Evolutionary conservation across 2,797 vertebrate species (phyloP), one percentile per base, ranked within the genome.

Genomic region (Anabacerthia variegaticeps): DNA sequence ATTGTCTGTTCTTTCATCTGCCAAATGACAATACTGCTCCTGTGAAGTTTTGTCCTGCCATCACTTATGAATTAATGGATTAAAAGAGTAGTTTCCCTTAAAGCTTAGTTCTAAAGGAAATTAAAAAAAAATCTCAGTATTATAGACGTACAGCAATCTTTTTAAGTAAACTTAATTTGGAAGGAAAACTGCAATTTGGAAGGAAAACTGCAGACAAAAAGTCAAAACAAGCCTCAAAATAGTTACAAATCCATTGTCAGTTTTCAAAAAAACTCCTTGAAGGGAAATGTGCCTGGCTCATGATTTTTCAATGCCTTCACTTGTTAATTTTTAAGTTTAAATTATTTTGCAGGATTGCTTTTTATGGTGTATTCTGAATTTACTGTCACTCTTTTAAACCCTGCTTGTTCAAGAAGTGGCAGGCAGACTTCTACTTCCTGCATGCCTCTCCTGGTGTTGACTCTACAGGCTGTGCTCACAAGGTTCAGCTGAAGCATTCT

Each of bases 121-220:
- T 44, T 24, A 54, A 4, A 39, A 39, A 39, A 39, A 39, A 39
- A 39, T 39, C 6, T 22, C 18, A 46, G 20, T 37, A 73, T 30
- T 52, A 37, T 7, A 62, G 9, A 62, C 11, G 8, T 2, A 32
- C 26, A 61, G 9, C 23, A 56, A 39, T n/a, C 5, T n/a, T 59
- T 69, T 41, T 0, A 51, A 75, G 30, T 12, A 56, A 55, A 20
- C 0, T n/a, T 12, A 36, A 21, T 48, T n/a, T 66, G 9, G 20
- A 36, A 62, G 9, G 10, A 34, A 78, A 84, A 75, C 4, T 7
- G 24, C 37, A 36, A 21, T 48, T n/a, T 66, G 9, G 20, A 36
- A 62, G 9, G 10, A 34, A 78, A 84, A 75, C 4, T 7, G 24
- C 17, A 51, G 9, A 43, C 12, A 81, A 67, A 69, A 74, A 48